Evolutionary conservation across 2,797 vertebrate genomes (phyloP), one percentile per base, ranked within the genome.

Genomic region (Cottoperca gobio): DNA sequence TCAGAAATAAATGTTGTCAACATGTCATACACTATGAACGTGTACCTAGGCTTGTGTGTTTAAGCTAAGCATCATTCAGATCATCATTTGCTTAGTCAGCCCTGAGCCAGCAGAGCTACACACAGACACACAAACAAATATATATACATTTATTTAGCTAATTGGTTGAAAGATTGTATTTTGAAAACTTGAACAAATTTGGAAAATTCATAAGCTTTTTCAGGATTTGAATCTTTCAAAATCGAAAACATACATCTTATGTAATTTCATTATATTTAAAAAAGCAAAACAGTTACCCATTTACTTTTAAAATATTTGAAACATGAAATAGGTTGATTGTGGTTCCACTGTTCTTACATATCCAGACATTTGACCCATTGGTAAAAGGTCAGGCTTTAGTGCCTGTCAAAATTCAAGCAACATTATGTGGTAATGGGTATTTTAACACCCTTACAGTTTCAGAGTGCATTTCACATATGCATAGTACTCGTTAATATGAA

Each of bases 21-120:
- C 28, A 28, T 28, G 28, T 28, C 28, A n/a, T n/a, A 23, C 21
- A 23, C n/a, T 42, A 26, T 50, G 12, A 40, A 13, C 23, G 21
- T 54, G 45, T 17, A 33, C 3, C 2, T 45, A 19, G 19, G 24
- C 37, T 12, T 26, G 31, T 65, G 7, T 53, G 26, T 62, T 28
- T 70, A 46, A 26, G 58, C 7, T 49, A 19, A 54, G 24, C 39
- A 23, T 33, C n/a, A 26, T 39, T 52, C 45, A 19, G 40, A 40
- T 50, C 26, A 65, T 46, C 17, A 52, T 39, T 50, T 46, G 63
- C 59, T 73, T 63, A 67, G n/a, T 73, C 71, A 76, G 75, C 48
- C 33, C 50, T 62, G 49, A 80, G 65, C n/a, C 54, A 67, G 61
- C 73, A 79, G 53, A 64, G 60, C n/a, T 17, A 11, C n/a, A 31